Conservation (phyloP, 2,113 vertebrate genomes). For the Caracal caracal region DNA sequence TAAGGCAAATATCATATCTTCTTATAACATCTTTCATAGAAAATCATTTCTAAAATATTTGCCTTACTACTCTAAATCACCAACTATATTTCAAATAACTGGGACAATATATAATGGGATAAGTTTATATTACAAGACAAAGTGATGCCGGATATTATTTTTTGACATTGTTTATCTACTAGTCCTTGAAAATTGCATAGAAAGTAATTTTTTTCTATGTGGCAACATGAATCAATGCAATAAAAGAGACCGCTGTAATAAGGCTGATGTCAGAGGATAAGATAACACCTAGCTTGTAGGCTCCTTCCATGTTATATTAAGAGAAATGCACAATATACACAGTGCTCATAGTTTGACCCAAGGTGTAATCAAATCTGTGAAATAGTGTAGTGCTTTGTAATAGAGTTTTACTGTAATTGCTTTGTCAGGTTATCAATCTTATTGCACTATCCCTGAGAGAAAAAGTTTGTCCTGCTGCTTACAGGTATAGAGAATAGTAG, state of each 20-base stretch:
- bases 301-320: not conserved
- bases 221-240: constrained; percentile 37
- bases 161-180: constrained; percentile 58
- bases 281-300: not conserved
- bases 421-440: constrained; percentile 60
- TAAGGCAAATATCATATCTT: not conserved
- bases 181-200: constrained; percentile 62
- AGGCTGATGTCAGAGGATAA: constrained; percentile 48
- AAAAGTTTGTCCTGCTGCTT: not conserved
- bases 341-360: constrained; percentile 51
- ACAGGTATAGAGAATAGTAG: not conserved
- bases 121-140: constrained; percentile 14
- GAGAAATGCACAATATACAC: constrained; percentile 15
- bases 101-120: not conserved
- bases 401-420: constrained; percentile 66
- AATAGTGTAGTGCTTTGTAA: constrained; percentile 60
- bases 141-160: not conserved
- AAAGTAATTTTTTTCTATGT: constrained; percentile 52
- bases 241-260: constrained; percentile 20
- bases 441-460: not conserved
- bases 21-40: not conserved
- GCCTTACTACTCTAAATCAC: not conserved
- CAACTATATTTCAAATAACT: not conserved
- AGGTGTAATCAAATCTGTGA: constrained; percentile 60
- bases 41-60: constrained; percentile 22